These are phyloP conservation scores for Halictus ligatus DNA, from an alignment of 2,888 invertebrate genomes.

Conservation along the genomic window DNA sequence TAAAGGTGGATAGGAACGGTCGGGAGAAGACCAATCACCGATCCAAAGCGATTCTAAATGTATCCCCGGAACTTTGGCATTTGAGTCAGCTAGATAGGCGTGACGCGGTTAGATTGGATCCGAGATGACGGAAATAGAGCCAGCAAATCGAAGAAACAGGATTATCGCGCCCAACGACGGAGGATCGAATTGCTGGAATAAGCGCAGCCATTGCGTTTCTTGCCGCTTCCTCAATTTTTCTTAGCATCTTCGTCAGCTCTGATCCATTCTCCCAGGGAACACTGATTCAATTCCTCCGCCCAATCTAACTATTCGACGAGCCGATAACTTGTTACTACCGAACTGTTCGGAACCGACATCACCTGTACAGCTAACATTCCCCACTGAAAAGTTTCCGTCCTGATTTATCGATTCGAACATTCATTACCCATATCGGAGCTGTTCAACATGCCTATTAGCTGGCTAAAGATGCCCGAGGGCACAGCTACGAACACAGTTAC, in stretches of 20 bases:
- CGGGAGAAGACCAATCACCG: neutral
- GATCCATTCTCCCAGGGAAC: slow-evolving; percentile 6
- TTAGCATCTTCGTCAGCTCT: slow-evolving; percentile 11
- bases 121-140: slow-evolving; percentile 58
- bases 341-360: neutral
- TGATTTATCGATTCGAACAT: neutral
- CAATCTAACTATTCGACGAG: neutral
- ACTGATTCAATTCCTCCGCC: slow-evolving; percentile 30
- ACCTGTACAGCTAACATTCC: neutral
- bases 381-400: neutral
- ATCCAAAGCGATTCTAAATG: slow-evolving; percentile 18
- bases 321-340: neutral
- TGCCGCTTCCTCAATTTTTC: slow-evolving; percentile 42
- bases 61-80: slow-evolving; percentile 28
- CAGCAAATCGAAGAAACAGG: slow-evolving; percentile 54
- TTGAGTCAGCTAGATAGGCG: slow-evolving; percentile 44
- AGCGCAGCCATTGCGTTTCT: slow-evolving; percentile 13
- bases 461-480: too few species aligned
- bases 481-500: too few species aligned
- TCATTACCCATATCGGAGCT: neutral
- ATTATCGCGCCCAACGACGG: slow-evolving; percentile 51
- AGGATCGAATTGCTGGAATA: slow-evolving; percentile 54
- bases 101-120: slow-evolving; percentile 45
- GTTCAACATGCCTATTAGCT: too few species aligned
- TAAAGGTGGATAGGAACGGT: neutral